Base-by-base conservation (phyloP, 2,888 invertebrate species). In the Papilio protenor region DNA sequence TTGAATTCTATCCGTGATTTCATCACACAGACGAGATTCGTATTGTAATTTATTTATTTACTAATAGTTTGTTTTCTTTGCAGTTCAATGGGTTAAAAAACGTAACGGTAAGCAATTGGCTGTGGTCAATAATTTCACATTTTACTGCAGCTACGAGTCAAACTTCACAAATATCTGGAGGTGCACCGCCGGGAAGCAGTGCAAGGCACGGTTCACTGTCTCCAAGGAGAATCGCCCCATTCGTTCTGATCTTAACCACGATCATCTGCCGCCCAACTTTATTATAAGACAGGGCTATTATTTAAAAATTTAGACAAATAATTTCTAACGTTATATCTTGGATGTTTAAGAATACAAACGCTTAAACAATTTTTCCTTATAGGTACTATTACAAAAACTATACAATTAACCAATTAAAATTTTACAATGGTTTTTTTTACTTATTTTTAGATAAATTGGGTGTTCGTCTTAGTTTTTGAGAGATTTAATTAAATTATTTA, bases 61-160 rank as follows among this genome's bases (percentile, higher is more conserved):
- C 21, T 75, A 49, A 77, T 71, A 40, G 40, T 52, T 21, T 55
- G 40, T 52, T n/a, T 70, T 57, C 18, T 75, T 12, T 27, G 23
- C 75, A 75, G 89, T 8, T 88, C 91, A 18, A 92, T 90, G 81
- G 89, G 84, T 85, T 21, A 79, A 72, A 18, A 88, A 84, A 23
- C 49, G 11, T 5, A 73, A 75, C 14, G 87, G 88, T 0, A 88
- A 85, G 40, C 78, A 79, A 49, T 55, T 87, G 52, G 85, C 86
- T 0, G 70, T 91, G 1, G 69, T 87, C 0, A 75, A 86, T 3
- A 86, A 87, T 0, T 89, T 81, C 78, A 85, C 87, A 0, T 91
- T 85, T 80, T 87, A 87, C 78, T 79, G 76, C 21, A 79, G 81
- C 8, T 79, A 77, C 6, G 79, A 57, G 2, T 77, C 78, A 14